phyloP scores from a whole-genome alignment of 2,797 vertebrate species.

The Rallus crepitans region DNA sequence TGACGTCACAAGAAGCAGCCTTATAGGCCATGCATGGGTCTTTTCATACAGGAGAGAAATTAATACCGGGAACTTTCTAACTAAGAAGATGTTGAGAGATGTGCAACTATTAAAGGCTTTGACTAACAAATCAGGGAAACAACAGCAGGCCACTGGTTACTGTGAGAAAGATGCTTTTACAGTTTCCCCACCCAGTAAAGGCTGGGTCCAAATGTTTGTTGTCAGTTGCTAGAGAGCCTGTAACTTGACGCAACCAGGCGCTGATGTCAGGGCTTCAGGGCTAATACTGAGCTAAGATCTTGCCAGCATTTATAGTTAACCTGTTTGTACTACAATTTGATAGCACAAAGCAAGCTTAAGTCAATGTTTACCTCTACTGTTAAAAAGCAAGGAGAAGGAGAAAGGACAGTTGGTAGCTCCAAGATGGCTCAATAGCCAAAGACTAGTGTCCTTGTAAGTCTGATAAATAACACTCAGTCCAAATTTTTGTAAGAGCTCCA shows the following conservation, averaged over 20 bases:
- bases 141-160: not conserved
- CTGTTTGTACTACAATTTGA: slow-evolving; percentile 12
- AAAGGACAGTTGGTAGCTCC: not conserved
- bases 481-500: slow-evolving; percentile 71
- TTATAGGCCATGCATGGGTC: not conserved
- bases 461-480: slow-evolving; percentile 63
- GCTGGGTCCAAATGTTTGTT: slow-evolving; percentile 49
- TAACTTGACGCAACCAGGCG: slow-evolving; percentile 20
- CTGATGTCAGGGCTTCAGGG: slow-evolving; percentile 55
- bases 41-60: not conserved
- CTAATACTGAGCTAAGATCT: slow-evolving; percentile 42
- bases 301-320: slow-evolving; percentile 51
- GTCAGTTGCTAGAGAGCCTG: slow-evolving; percentile 50
- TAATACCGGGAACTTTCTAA: not conserved
- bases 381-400: not conserved
- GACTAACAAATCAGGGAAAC: not conserved
- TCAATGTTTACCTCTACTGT: slow-evolving; percentile 14
- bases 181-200: slow-evolving; percentile 3
- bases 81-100: not conserved
- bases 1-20: not conserved
- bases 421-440: slow-evolving; percentile 52
- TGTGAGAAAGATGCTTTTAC: slow-evolving; percentile 6
- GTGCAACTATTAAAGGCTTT: not conserved
- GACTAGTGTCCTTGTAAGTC: slow-evolving; percentile 63
- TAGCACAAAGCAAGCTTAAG: not conserved